Percentiles rank a stretch among this genome's conserved stretches.
Evolutionary conservation across 64 coral and sea anemone species (phyloP).

Genomic region (Acropora tenuis): DNA sequence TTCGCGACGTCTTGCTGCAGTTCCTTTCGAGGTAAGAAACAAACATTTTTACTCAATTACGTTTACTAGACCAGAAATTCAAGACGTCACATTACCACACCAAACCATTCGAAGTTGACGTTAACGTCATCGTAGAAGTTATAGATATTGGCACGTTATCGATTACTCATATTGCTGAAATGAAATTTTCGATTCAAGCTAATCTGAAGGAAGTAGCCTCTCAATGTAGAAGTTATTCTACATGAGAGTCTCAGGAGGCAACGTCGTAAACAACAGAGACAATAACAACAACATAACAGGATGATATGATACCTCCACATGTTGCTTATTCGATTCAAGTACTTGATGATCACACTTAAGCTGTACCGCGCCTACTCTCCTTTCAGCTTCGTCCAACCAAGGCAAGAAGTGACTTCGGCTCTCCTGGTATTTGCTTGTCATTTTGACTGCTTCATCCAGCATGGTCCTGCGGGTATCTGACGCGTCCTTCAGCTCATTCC

Average conservation of each 20-base stretch:
- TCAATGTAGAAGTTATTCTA: no score
- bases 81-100: no score
- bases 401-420: conserved; percentile 71
- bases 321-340: conserved; percentile 67
- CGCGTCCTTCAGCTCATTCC: conserved; percentile 68
- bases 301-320: conserved; percentile 65
- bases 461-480: conserved; percentile 32
- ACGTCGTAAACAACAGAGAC: no score
- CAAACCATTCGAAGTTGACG: no score
- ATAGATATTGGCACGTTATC: no score
- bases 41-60: background rate
- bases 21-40: conserved; percentile 34
- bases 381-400: conserved; percentile 78
- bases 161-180: no score
- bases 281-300: no score
- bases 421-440: conserved; percentile 69
- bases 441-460: conserved; percentile 70
- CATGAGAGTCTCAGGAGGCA: no score
- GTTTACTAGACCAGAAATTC: background rate
- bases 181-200: no score
- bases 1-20: conserved; percentile 64
- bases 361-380: conserved; percentile 63
- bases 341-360: conserved; percentile 69
- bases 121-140: no score
- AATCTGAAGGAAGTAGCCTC: no score